phyloP scores from a whole-genome alignment of 2,113 vertebrate species.

The Malurus alboscapulatus region DNA sequence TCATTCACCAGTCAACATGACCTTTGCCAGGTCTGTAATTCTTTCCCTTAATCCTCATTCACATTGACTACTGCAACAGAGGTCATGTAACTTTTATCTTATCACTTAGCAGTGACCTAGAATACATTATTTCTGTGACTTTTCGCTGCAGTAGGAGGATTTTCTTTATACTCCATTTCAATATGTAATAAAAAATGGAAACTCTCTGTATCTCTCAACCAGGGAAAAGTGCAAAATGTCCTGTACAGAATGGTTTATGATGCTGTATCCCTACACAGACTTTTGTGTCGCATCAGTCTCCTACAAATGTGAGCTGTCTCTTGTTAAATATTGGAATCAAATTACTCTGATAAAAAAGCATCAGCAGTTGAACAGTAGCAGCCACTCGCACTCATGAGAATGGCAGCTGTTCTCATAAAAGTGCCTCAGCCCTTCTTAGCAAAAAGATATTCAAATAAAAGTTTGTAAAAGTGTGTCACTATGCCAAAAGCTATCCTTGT shows the following conservation, averaged over 20 bases:
- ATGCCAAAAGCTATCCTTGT: slow-evolving; percentile 6
- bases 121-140: background rate
- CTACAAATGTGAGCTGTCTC: background rate
- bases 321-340: slow-evolving; percentile 2
- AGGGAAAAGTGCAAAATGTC: background rate
- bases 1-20: background rate
- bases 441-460: slow-evolving; percentile 7
- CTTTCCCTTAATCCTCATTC: background rate
- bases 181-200: slow-evolving; percentile 4
- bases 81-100: background rate
- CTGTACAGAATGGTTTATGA: background rate
- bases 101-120: background rate
- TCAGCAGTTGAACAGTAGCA: background rate
- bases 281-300: background rate
- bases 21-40: background rate
- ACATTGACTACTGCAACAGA: background rate
- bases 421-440: background rate
- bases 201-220: background rate
- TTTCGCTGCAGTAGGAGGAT: background rate
- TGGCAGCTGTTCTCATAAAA: slow-evolving; percentile 31
- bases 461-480: background rate
- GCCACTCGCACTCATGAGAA: background rate
- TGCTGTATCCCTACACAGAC: background rate
- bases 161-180: background rate
- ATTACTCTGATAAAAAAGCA: slow-evolving; percentile 14